A percentile compares a stretch with the other conserved stretches of the same genome.
These are phyloP conservation scores for Lichenostomus cassidix DNA, from an alignment of 2,113 vertebrate genomes.

Conservation along the genomic window DNA sequence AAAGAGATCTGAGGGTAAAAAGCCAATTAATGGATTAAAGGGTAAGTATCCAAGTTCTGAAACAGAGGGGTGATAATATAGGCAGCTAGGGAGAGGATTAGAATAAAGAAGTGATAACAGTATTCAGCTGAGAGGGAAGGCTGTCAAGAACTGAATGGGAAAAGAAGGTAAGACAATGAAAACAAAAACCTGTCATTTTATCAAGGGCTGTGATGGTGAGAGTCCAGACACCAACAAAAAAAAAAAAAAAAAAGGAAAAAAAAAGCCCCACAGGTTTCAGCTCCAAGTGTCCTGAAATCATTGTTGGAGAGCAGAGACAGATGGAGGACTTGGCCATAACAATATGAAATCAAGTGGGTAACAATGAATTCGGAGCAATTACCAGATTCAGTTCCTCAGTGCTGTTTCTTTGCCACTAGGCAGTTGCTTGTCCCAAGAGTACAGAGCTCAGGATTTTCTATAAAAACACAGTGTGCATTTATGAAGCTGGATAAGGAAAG, in stretches of 20 bases:
- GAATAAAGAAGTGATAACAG: constrained; percentile 81
- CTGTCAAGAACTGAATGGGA: constrained; percentile 76
- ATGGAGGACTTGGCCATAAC: constrained; percentile 65
- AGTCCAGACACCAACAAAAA: constrained; percentile 5
- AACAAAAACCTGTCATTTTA: constrained; percentile 76
- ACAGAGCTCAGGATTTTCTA: constrained; percentile 28
- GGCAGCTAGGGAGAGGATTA: constrained; percentile 77
- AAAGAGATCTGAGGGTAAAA: constrained; percentile 68
- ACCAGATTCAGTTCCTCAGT: background rate
- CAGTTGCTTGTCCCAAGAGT: background rate
- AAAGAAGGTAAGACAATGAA: constrained; percentile 72
- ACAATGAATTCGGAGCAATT: constrained; percentile 30
- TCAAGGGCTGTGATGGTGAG: constrained; percentile 61
- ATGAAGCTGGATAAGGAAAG: background rate
- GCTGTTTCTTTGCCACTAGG: constrained; percentile 6
- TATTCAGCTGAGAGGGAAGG: constrained; percentile 76
- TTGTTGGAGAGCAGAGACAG: constrained; percentile 62
- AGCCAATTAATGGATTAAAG: constrained; percentile 79
- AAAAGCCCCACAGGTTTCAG: background rate
- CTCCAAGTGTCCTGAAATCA: constrained; percentile 51
- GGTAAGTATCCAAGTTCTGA: constrained; percentile 71
- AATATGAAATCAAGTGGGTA: constrained; percentile 55
- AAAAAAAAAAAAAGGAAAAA: background rate
- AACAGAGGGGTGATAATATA: constrained; percentile 77
- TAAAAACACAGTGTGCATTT: background rate